Percentiles rank a stretch among this genome's conserved stretches.
Conservation (phyloP, 2,888 invertebrate species). For the Athetis lepigone region DNA sequence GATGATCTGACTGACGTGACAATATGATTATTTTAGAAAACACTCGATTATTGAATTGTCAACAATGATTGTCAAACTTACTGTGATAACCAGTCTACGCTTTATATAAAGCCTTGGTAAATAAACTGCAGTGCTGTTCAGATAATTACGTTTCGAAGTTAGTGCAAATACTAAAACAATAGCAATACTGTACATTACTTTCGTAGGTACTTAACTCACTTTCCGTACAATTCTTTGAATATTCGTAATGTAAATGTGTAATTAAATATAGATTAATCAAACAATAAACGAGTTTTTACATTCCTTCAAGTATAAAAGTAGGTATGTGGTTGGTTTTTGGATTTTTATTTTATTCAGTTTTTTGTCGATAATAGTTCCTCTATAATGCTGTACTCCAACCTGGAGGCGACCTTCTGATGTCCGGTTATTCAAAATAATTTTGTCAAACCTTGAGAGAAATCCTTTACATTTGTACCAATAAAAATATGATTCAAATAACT, state of each 20-base stretch:
- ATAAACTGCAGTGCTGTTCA: slow-evolving; percentile 38
- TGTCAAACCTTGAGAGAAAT: background rate
- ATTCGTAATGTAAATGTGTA: background rate
- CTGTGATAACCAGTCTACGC: slow-evolving; percentile 28
- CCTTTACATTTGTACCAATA: background rate
- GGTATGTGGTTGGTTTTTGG: background rate
- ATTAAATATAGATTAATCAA: slow-evolving; percentile 7
- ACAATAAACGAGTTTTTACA: slow-evolving; percentile 7
- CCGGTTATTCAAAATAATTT: slow-evolving; percentile 6
- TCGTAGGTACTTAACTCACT: slow-evolving; percentile 25
- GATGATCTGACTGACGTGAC: slow-evolving; percentile 78
- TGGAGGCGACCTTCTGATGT: background rate
- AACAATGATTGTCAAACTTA: slow-evolving; percentile 14
- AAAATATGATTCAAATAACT: slow-evolving; percentile 2
- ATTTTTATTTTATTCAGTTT: background rate
- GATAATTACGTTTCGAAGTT: slow-evolving; percentile 55
- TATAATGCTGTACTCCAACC: background rate
- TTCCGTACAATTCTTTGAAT: background rate
- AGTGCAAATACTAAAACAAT: slow-evolving; percentile 34
- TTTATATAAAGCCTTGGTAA: slow-evolving; percentile 33
- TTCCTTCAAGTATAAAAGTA: background rate
- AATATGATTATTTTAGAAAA: slow-evolving; percentile 66
- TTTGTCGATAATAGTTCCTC: background rate
- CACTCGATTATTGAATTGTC: slow-evolving; percentile 28
- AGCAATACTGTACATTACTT: slow-evolving; percentile 2